Evolutionary conservation across 2,113 vertebrate species (phyloP).

Genomic region (Ceyx melanurus): DNA sequence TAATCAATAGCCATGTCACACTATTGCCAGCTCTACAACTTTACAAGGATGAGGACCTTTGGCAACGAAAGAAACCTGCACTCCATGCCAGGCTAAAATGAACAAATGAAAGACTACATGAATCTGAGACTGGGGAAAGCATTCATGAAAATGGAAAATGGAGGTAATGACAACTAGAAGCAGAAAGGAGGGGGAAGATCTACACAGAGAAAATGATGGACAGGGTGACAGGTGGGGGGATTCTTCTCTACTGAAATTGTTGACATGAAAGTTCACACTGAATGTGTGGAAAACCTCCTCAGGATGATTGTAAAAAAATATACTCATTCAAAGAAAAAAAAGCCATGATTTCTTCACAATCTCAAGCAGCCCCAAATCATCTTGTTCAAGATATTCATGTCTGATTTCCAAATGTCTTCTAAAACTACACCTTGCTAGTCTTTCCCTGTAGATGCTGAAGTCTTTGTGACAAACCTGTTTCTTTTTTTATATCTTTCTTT

Average conservation of each 20-base stretch:
- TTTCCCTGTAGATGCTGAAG: neutral
- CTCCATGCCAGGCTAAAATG: neutral
- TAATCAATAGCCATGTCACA: neutral
- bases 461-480: neutral
- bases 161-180: neutral
- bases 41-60: neutral
- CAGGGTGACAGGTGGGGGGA: neutral
- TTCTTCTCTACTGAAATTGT: neutral
- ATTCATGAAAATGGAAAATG: neutral
- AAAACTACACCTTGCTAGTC: neutral
- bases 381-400: neutral
- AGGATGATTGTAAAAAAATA: neutral
- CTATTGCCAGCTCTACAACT: neutral
- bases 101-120: neutral
- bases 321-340: neutral
- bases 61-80: neutral
- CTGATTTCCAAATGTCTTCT: neutral
- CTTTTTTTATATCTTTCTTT: neutral
- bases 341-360: neutral
- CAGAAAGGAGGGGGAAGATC: fast-evolving
- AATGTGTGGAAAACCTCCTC: neutral
- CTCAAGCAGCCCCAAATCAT: neutral
- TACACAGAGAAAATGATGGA: neutral
- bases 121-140: neutral
- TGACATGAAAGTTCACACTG: neutral